Conservation (phyloP, 2,113 vertebrate genomes). For the Colius striatus region DNA sequence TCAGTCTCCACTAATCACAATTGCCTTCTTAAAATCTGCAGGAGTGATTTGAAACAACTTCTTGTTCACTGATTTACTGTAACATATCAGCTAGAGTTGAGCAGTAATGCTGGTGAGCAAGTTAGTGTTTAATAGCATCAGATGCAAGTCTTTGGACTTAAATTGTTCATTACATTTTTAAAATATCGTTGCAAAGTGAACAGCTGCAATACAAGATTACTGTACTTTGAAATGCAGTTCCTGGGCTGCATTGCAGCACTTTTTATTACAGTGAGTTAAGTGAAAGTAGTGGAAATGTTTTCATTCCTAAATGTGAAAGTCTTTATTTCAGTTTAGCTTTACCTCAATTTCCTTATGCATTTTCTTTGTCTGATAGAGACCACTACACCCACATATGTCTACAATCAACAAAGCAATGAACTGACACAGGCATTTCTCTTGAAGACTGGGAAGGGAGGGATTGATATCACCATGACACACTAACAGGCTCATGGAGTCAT, state of each 20-base stretch:
- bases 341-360: neutral
- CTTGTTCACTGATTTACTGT: neutral
- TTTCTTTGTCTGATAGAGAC: neutral
- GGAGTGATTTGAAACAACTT: neutral
- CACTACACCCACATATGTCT: neutral
- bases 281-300: neutral
- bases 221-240: neutral
- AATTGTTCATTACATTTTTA: neutral
- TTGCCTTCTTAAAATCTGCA: neutral
- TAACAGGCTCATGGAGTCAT: neutral
- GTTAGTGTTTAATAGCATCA: neutral
- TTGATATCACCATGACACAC: neutral
- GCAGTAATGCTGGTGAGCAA: neutral
- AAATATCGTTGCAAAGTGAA: neutral
- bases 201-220: neutral
- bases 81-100: neutral
- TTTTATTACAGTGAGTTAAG: neutral
- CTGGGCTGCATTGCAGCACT: neutral
- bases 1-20: neutral
- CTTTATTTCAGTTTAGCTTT: conserved; percentile 1
- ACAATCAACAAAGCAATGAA: neutral
- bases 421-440: neutral
- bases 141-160: neutral
- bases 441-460: neutral
- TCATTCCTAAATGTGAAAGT: neutral